These are phyloP conservation scores for Picus viridis DNA, from an alignment of 2,797 vertebrate species.

Conservation along the genomic window DNA sequence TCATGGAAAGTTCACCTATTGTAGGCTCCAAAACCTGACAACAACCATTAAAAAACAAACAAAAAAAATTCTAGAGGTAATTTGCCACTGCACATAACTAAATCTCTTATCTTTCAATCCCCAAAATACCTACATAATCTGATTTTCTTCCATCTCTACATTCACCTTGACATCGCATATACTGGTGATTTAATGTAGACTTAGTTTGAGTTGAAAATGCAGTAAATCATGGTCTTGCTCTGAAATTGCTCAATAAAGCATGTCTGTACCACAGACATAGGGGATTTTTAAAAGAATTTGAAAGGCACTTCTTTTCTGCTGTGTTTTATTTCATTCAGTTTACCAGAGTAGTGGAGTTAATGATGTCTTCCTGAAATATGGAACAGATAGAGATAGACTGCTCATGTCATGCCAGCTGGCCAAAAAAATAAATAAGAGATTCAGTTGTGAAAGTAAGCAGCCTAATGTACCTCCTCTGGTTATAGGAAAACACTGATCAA, in stretches of 20 bases:
- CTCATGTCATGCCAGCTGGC: background rate
- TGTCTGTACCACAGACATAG: slow-evolving; percentile 33
- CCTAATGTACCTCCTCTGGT: background rate
- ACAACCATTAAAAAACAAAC: background rate
- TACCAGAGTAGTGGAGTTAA: slow-evolving; percentile 8
- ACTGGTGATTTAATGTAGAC: slow-evolving; percentile 70
- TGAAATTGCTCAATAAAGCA: slow-evolving; percentile 28
- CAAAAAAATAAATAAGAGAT: background rate
- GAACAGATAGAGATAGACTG: slow-evolving; percentile 7
- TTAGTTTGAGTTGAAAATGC: slow-evolving; percentile 37
- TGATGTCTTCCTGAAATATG: slow-evolving; percentile 11
- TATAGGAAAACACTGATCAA: background rate
- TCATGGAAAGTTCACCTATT: background rate
- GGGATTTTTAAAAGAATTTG: slow-evolving; percentile 34
- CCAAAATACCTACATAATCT: slow-evolving; percentile 28
- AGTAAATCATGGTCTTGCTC: slow-evolving; percentile 64
- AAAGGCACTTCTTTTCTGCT: background rate
- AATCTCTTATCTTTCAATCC: slow-evolving; percentile 54
- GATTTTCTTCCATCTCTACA: slow-evolving; percentile 41
- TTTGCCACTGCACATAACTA: slow-evolving; percentile 47
- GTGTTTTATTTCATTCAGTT: slow-evolving; percentile 35
- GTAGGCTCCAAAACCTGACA: background rate
- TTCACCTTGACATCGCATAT: slow-evolving; percentile 56
- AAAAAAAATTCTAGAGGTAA: background rate
- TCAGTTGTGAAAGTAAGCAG: background rate